Base-by-base conservation (phyloP, 2,888 invertebrate genomes). In the Drosophila diplacantha region DNA sequence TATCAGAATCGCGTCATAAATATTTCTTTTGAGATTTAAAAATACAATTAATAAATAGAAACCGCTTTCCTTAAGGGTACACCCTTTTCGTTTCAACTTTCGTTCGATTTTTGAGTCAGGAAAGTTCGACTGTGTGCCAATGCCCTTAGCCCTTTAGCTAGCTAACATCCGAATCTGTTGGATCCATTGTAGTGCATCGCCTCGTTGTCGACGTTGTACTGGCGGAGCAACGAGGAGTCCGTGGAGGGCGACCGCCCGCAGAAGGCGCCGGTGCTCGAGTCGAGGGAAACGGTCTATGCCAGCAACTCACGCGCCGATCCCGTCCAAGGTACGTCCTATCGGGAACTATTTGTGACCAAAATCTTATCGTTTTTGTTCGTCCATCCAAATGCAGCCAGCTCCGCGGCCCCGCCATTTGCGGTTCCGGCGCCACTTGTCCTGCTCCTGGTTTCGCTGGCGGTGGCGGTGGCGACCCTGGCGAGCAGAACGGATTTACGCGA, bases 151-250 rank as follows among this genome's bases (percentile, higher is more conserved):
- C n/a, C 6, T 2, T 11, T 5, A 32, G 35, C n/a, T 9, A 56
- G 56, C 56, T 51, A 51, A 56, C 32, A 7, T 32, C 32, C 14
- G 16, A 51, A 20, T 39, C 14, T 34, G 16, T 50, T 53, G 55
- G 8, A 20, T 35, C 6, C 5, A 20, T 50, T 66, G 31, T 73
- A 89, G 89, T 94, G 94, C 87, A 89, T 93, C 83, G 93, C 93
- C 51, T 92, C 92, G 71, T 91, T 94, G 76, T 92, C 92, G 70
- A 91, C 92, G 46, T 90, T 93, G 72, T 93, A 93, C 88, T 92
- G 92, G 91, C 90, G 92, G 81, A 93, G 92, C 86, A 93, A 93
- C 87, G 93, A 93, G 87, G 92, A 93, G 86, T 93, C 93, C 83
- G 93, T 93, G 68, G 92, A 93, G 86, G 92, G 93, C 51, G 93